A percentile compares a stretch with the other conserved stretches of the same genome.
phyloP scores from a whole-genome alignment of 2,113 vertebrate genomes.

The Triplophysa siluroides region DNA sequence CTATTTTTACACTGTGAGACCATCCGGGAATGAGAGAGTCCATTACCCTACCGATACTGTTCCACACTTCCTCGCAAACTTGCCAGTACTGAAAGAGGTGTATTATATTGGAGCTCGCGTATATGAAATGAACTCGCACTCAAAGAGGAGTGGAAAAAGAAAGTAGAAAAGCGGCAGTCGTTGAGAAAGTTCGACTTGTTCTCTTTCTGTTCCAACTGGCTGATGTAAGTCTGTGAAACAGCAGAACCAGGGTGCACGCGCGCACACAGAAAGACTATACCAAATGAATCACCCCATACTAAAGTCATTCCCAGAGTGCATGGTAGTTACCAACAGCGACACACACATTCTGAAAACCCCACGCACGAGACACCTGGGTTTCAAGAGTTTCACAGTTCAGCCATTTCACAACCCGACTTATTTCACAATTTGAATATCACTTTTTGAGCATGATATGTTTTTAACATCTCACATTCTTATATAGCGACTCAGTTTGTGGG shows the following conservation, averaged over 20 bases:
- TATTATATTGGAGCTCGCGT: constrained; percentile 13
- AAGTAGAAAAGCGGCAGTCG: background rate
- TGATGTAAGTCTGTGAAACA: constrained; percentile 42
- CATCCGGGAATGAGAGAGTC: constrained; percentile 12
- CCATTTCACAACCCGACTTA: background rate
- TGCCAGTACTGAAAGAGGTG: background rate
- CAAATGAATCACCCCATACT: constrained; percentile 1
- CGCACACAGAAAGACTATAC: background rate
- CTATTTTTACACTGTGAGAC: constrained; percentile 45
- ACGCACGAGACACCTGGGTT: background rate
- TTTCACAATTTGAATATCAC: background rate
- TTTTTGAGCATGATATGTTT: background rate
- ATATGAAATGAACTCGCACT: constrained; percentile 27
- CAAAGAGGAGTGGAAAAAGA: background rate
- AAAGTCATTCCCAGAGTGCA: background rate
- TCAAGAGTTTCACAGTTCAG: background rate
- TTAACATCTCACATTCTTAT: no score
- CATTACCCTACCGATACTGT: background rate
- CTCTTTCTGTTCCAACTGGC: constrained; percentile 29
- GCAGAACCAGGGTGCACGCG: background rate
- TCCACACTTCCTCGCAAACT: constrained; percentile 45
- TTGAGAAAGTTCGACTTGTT: constrained; percentile 31
- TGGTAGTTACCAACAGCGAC: background rate
- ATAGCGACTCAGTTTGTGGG: background rate
- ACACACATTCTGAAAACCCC: background rate